Base-by-base conservation (phyloP, 1,140 invertebrate genomes). In the Luehdorfia chinensis region DNA sequence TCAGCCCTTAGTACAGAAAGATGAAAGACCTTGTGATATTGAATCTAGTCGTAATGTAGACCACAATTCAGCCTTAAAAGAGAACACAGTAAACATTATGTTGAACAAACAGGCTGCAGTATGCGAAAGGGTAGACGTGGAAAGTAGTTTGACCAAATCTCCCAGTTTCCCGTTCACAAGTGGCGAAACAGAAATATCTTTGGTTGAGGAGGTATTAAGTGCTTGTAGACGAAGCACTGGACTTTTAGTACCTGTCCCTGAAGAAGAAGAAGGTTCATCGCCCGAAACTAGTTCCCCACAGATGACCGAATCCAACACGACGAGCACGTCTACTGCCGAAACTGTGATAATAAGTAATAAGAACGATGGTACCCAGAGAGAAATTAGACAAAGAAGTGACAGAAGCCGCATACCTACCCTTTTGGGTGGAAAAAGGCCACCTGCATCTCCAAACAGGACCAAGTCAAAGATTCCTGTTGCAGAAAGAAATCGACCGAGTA, bases 281-380 rank as follows among this genome's bases (percentile, higher is more conserved):
- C 79, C 83, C 4, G 78, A 83, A 75, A 59, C 87, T 75, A 37
- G 87, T 79, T 59, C 75, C 34, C 89, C 88, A 47, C 89, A 85
- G 77, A 87, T 87, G 77, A 90, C 87, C 68, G 89, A 90, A 76
- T 92, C 91, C 4, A 89, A 91, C 52, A 92, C 91, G 19, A 92
- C 91, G 8, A 92, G 90, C 73, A 90, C 89, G 15, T 91, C 89
- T 53, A 91, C 90, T 33, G 89, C 90, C 45, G 90, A 91, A 72
- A 91, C 90, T 62, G 83, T 90, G 80, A 88, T 88, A 80, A 67
- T 84, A 77, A 87, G 73, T 74, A 84, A 84, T 80, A 87, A 85
- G 75, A 84, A 72, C 65, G 81, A 80, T 16, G 50, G 55, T 32
- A 55, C 47, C 59, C 55, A 59, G 45, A 78, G 57, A 53, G 71